These are phyloP conservation scores for Potamarius usumacintae DNA, from an alignment of 2,113 vertebrate species.

Conservation along the genomic window DNA sequence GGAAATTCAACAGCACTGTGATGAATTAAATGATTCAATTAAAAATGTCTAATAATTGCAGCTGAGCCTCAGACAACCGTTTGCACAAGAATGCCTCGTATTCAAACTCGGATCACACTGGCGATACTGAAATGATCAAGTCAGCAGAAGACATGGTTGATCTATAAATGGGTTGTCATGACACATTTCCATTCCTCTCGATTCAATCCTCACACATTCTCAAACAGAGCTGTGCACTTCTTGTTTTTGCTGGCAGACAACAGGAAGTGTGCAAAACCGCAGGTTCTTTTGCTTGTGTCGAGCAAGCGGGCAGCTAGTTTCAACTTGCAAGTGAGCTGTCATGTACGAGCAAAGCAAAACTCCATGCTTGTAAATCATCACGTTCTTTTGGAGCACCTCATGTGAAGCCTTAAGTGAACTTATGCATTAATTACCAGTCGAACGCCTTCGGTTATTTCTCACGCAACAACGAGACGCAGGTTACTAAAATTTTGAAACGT, in stretches of 20 bases:
- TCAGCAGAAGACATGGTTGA: neutral
- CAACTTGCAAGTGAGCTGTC: slow-evolving; percentile 64
- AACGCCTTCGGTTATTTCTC: neutral
- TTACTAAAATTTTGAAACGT: slow-evolving; percentile 46
- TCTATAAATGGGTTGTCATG: slow-evolving; percentile 10
- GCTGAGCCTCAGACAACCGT: neutral
- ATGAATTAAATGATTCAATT: neutral
- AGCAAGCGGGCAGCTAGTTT: slow-evolving; percentile 67
- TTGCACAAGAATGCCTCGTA: neutral
- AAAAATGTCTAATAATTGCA: neutral
- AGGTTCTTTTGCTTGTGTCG: slow-evolving; percentile 57
- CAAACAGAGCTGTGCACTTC: slow-evolving; percentile 64
- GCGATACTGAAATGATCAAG: neutral
- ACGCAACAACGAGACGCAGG: slow-evolving; percentile 25
- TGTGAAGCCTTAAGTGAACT: neutral
- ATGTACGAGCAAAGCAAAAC: slow-evolving; percentile 51
- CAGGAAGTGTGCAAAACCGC: slow-evolving; percentile 79
- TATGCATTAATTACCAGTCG: neutral
- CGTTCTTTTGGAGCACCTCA: neutral
- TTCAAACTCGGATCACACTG: neutral
- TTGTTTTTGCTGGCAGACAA: slow-evolving; percentile 73
- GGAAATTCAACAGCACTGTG: neutral
- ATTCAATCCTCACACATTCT: slow-evolving; percentile 37
- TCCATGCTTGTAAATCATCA: neutral
- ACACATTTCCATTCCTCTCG: slow-evolving; percentile 2